Base-by-base conservation (phyloP, 35 echinoderm and acorn worm genomes). In the Amphiura filiformis region DNA sequence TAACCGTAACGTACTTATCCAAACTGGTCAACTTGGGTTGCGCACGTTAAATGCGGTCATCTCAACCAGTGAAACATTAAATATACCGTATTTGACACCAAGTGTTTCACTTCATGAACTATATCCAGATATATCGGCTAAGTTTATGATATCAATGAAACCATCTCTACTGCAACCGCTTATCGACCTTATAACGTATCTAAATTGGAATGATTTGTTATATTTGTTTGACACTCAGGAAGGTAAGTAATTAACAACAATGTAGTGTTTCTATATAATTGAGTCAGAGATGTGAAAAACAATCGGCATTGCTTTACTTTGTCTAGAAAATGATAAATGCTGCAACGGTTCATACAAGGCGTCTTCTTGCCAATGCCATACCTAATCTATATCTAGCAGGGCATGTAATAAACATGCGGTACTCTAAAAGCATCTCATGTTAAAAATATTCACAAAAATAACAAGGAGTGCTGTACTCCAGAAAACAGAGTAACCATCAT, bases 201-300 rank as follows among this genome's bases (percentile, higher is more conserved):
- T 84, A 61, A 37, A 79, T 1, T 92, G 94, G 90, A 57, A 76
- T 35, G 39, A 47, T 13, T 89, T 92, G 57, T 86, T 82, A 1
- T 96, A 92, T 57, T 81, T 96, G 22, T 96, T 84, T 84, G 94
- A 96, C 37, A 83, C 84, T 34, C 75, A 92, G 34, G 78, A 84
- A 82, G 87, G 90, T 96, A 28, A 70, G 47, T 85, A 65, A 77
- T 13, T n/a, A n/a, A n/a, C n/a, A n/a, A n/a, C n/a, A n/a, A n/a
- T n/a, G n/a, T 35, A 13, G 75, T 14, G 26, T 35, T 52, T 20
- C 7, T 52, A 52, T 52, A 7, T 52, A 52, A 11, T 52, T 52
- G 7, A 20, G 7, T 52, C 44, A 52, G 20, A 52, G 20, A 11
- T 11, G 44, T 52, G 7, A 52, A 52, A 11, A 52, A 11, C 20